These are phyloP conservation scores for Lampris megalopsis DNA, from an alignment of 2,113 vertebrate species.

Conservation along the genomic window DNA sequence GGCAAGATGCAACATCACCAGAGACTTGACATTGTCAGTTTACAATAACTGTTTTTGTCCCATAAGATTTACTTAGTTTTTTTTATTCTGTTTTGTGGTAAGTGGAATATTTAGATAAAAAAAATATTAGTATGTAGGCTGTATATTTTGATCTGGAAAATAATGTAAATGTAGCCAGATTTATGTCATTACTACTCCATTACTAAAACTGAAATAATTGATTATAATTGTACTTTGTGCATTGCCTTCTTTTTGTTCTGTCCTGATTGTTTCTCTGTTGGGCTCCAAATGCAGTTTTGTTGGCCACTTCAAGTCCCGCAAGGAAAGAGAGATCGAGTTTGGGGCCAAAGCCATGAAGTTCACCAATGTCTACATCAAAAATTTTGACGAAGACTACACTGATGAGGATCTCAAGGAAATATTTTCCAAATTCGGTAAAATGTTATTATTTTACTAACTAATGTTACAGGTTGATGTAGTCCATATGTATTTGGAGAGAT, in stretches of 20 bases:
- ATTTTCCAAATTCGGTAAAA: conserved; percentile 90
- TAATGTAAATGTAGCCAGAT: neutral
- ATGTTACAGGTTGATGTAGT: neutral
- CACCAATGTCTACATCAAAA: conserved; percentile 97
- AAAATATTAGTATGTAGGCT: no score
- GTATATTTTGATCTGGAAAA: no score
- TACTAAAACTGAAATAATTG: neutral
- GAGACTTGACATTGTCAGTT: neutral
- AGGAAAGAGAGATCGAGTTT: conserved; percentile 90
- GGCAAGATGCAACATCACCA: neutral
- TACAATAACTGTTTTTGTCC: neutral
- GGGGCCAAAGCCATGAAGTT: conserved; percentile 89
- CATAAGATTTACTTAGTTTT: neutral
- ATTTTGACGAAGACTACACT: conserved; percentile 89
- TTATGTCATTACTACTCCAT: neutral
- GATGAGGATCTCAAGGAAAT: conserved; percentile 87
- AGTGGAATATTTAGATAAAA: neutral
- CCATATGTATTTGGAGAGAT: neutral
- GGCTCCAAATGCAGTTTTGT: conserved; percentile 86
- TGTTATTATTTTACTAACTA: neutral
- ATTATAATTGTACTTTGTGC: neutral
- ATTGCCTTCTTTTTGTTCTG: conserved; percentile 2
- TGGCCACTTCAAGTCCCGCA: conserved; percentile 96
- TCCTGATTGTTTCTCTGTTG: neutral
- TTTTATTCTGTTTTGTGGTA: neutral